phyloP scores from a whole-genome alignment of 2,888 invertebrate genomes.

The Phragmatobia fuliginosa region DNA sequence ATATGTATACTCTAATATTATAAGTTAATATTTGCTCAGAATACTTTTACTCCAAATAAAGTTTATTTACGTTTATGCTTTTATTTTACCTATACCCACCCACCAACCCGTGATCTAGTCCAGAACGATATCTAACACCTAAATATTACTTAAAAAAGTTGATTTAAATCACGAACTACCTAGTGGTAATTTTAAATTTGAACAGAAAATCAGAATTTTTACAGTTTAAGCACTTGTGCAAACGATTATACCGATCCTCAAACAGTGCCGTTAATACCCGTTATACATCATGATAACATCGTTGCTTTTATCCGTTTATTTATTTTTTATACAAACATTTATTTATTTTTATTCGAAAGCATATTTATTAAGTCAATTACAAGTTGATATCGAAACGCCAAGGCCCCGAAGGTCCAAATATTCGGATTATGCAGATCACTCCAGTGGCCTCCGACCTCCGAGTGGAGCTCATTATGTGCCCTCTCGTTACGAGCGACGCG shows the following conservation, averaged over 20 bases:
- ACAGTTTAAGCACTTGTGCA: conserved; percentile 1
- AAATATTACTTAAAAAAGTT: background rate
- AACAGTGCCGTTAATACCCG: conserved; percentile 5
- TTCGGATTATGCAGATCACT: conserved; percentile 53
- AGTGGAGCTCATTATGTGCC: conserved; percentile 15
- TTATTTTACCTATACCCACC: background rate
- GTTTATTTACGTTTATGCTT: background rate
- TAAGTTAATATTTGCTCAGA: background rate
- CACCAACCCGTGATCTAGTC: background rate
- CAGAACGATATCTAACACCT: background rate
- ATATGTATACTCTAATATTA: no score
- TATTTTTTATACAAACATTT: conserved; percentile 27
- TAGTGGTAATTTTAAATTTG: background rate
- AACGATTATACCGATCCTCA: conserved; percentile 9
- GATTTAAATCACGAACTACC: background rate
- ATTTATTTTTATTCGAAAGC: conserved; percentile 30
- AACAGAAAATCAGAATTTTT: background rate
- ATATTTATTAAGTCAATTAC: conserved; percentile 48
- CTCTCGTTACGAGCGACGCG: conserved; percentile 12
- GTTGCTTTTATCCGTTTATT: conserved; percentile 33
- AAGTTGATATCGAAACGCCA: conserved; percentile 7
- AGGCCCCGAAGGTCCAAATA: conserved; percentile 10
- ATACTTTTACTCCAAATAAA: background rate
- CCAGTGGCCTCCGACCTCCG: conserved; percentile 40
- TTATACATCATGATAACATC: conserved; percentile 20